Conservation (phyloP, 2,888 invertebrate genomes). For the Drosophila recens region DNA sequence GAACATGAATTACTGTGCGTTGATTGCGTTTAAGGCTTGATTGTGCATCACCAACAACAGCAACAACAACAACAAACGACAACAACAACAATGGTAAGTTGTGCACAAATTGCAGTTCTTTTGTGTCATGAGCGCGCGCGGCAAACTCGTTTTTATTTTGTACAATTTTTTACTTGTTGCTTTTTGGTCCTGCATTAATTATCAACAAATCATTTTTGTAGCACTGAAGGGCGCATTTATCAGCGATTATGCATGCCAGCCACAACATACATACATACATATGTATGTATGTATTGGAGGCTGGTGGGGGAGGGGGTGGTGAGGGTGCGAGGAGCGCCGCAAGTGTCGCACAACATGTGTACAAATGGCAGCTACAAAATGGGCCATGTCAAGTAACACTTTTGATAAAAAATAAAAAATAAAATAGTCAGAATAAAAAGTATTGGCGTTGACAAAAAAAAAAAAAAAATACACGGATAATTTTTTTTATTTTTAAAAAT, state of each 20-base stretch:
- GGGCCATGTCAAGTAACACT: background rate
- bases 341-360: slow-evolving; percentile 78
- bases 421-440: background rate
- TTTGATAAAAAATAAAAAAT: background rate
- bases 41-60: slow-evolving; percentile 48
- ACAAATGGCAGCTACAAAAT: slow-evolving; percentile 38
- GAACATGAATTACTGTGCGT: slow-evolving; percentile 78
- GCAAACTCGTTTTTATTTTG: slow-evolving; percentile 61
- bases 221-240: slow-evolving; percentile 77
- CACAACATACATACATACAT: background rate
- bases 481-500: too few relatives aligned
- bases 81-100: slow-evolving; percentile 21
- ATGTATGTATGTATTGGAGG: too few relatives aligned
- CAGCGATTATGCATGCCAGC: slow-evolving; percentile 74
- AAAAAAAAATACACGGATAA: too few relatives aligned
- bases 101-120: slow-evolving; percentile 71
- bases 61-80: slow-evolving; percentile 27
- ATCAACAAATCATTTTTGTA: slow-evolving; percentile 80
- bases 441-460: too few relatives aligned
- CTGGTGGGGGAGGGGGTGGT: background rate
- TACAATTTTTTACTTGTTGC: slow-evolving; percentile 1
- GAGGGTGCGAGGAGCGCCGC: slow-evolving; percentile 17
- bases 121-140: slow-evolving; percentile 46
- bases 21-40: slow-evolving; percentile 80
- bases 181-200: slow-evolving; percentile 67